phyloP scores from a whole-genome alignment of 2,113 vertebrate genomes.

The Esox niger region DNA sequence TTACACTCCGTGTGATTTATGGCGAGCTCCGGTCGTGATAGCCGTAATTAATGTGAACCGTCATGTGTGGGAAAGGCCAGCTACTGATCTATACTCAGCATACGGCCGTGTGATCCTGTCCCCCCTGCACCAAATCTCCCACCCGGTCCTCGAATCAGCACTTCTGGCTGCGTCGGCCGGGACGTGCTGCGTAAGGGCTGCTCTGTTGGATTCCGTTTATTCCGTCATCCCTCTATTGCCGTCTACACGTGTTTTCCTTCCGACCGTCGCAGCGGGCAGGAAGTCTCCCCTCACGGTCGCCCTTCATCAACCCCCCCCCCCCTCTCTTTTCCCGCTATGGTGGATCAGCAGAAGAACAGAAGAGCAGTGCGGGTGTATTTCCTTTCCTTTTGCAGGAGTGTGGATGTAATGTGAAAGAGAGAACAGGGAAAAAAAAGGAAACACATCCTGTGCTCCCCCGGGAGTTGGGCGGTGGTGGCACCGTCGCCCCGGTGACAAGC shows the following conservation, averaged over 20 bases:
- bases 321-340: not conserved
- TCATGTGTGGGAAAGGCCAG: constrained; percentile 62
- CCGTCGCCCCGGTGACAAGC: not conserved
- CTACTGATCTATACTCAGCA: constrained; percentile 62
- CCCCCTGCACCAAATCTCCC: constrained; percentile 58
- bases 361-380: not conserved
- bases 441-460: not conserved
- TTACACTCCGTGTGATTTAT: constrained; percentile 71
- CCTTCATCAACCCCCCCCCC: not conserved
- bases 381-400: not conserved
- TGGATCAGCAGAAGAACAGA: not conserved
- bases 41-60: constrained; percentile 72
- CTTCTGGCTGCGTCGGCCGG: constrained; percentile 25
- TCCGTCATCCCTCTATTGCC: constrained; percentile 31
- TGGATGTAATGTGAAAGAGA: constrained; percentile 7
- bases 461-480: not conserved
- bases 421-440: too few relatives aligned
- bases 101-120: constrained; percentile 60
- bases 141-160: constrained; percentile 67
- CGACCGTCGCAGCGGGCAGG: not conserved
- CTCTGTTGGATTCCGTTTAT: constrained; percentile 33
- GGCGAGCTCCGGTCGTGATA: constrained; percentile 62
- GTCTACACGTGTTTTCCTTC: constrained; percentile 8
- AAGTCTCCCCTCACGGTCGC: not conserved
- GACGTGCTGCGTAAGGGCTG: constrained; percentile 19